Base-by-base conservation (phyloP, 2,113 vertebrate species). In the Gorsachius goisagi region DNA sequence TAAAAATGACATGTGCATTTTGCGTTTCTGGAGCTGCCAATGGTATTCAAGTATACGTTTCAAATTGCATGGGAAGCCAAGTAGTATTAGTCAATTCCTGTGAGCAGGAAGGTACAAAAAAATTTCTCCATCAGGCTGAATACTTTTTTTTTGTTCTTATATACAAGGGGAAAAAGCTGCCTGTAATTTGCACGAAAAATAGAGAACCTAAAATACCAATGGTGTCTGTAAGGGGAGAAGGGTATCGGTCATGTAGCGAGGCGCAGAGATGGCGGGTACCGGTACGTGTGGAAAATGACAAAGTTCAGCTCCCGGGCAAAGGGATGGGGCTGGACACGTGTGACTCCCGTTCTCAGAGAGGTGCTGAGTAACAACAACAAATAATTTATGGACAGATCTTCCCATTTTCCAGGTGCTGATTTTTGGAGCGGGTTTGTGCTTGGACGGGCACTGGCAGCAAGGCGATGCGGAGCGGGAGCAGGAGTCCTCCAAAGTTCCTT, bases 51-150 rank as follows among this genome's bases (percentile, higher is more conserved):
- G 91, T 37, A n/a, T 58, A 5, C 52, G 56, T 84, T 94, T 84
- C 90, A 84, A 95, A 92, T 67, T 84, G 79, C 77, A 19, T 68
- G 93, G 93, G 89, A 88, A 95, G 87, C 71, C 68, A 55, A 94
- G 86, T 15, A 58, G 89, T 96, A 96, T 96, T 30, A 95, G 79
- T 47, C 72, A 67, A 92, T 96, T 95, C 88, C 92, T 84, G 90
- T 63, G 72, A 94, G 79, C 85, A 35, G 72, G 83, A 90, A 84
- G 62, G 83, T 23, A 45, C 47, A 62, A 62, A 47, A 90, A 88
- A 85, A 71, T 9, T 45, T 58, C 84, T 45, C 62, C 71, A 11
- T 87, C 37, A 8, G 67, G 62, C 66, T 94, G 91, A 97, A 97
- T 93, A 49, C 26, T 1, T 39, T 49, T 85, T n/a, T 93, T 92